These are phyloP conservation scores for Chlamydotis undulata DNA, from an alignment of 2,113 vertebrate species.

Conservation along the genomic window DNA sequence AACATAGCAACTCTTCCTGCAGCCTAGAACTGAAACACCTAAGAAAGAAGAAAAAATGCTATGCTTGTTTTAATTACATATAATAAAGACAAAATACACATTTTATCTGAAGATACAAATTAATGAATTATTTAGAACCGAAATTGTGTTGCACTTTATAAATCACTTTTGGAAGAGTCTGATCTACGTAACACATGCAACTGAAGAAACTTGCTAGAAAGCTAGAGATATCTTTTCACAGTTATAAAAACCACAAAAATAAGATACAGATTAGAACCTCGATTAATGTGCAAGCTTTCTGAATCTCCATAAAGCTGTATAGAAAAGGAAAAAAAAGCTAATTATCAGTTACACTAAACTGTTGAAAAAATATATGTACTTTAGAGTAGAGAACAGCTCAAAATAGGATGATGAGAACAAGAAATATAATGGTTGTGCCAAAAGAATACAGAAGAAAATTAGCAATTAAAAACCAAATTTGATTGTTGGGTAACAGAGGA, in stretches of 20 bases:
- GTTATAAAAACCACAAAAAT: background rate
- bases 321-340: background rate
- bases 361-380: background rate
- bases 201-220: background rate
- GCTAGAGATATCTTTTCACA: background rate
- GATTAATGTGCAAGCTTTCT: background rate
- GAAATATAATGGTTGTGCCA: background rate
- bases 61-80: background rate
- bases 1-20: background rate
- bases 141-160: background rate
- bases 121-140: background rate
- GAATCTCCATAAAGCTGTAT: background rate
- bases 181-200: background rate
- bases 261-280: background rate
- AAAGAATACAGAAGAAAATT: constrained; percentile 19
- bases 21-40: background rate
- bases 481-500: background rate
- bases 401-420: background rate
- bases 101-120: background rate
- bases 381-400: background rate
- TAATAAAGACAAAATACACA: background rate
- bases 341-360: background rate
- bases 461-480: background rate
- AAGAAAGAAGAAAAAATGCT: background rate
- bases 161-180: background rate